These are phyloP conservation scores for Cygnus buccinator DNA, from an alignment of 2,113 vertebrate species.

Conservation along the genomic window DNA sequence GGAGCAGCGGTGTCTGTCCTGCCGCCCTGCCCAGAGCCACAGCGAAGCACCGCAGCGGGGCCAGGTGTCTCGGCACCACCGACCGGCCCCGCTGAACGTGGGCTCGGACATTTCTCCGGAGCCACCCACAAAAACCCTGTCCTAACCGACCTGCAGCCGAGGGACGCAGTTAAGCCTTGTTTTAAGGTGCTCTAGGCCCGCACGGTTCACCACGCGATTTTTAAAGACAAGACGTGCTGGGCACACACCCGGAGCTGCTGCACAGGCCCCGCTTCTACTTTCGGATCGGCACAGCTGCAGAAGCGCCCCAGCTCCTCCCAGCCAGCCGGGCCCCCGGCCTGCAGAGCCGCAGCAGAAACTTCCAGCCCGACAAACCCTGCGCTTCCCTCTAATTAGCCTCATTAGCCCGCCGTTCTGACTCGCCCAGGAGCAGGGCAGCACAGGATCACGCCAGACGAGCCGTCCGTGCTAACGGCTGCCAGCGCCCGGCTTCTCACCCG, in stretches of 20 bases:
- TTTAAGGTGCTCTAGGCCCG: neutral
- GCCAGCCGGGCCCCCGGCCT: accelerated
- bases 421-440: neutral
- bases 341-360: neutral
- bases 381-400: neutral
- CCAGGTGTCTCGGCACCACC: neutral
- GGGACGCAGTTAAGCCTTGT: neutral
- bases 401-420: neutral
- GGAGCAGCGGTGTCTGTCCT: neutral
- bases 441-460: accelerated
- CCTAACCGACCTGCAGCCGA: neutral
- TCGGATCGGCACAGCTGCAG: neutral
- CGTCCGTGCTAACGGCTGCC: neutral
- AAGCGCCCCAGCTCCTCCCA: accelerated
- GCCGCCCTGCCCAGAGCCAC: neutral
- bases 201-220: neutral
- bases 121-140: neutral
- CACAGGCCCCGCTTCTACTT: neutral
- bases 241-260: accelerated
- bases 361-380: neutral
- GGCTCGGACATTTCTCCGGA: neutral
- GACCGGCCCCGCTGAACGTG: neutral
- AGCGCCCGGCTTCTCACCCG: neutral
- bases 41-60: accelerated
- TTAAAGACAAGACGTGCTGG: neutral